Percentiles rank a stretch among this genome's conserved stretches.
Conservation (phyloP, 2,113 vertebrate genomes). For the Microtus pennsylvanicus region DNA sequence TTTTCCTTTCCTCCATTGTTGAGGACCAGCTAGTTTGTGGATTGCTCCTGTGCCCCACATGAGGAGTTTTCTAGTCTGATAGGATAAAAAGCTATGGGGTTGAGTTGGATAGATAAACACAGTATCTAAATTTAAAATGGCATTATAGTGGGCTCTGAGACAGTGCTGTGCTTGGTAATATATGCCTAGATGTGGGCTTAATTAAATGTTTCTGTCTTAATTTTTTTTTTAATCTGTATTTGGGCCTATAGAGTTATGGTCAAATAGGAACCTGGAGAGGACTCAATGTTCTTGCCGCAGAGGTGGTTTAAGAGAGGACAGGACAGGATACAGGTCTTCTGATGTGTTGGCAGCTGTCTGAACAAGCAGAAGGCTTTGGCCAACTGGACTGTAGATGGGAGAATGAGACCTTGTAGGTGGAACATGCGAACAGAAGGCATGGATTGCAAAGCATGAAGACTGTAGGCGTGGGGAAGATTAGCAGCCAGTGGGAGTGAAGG, state of each 20-base stretch:
- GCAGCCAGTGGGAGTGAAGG: too few species aligned
- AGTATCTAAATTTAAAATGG: constrained; percentile 3
- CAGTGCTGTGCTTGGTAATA: not conserved
- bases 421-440: not conserved
- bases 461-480: not conserved
- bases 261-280: not conserved
- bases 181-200: not conserved
- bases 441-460: not conserved
- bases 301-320: not conserved
- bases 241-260: not conserved
- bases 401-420: not conserved
- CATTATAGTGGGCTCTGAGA: not conserved
- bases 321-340: not conserved
- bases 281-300: not conserved
- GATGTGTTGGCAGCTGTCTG: not conserved
- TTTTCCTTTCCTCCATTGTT: constrained; percentile 40
- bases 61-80: not conserved
- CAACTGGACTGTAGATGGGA: not conserved
- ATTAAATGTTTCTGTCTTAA: not conserved
- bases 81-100: constrained; percentile 4
- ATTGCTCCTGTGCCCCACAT: not conserved
- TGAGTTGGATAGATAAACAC: constrained; percentile 36
- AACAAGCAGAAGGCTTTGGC: not conserved
- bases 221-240: not conserved
- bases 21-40: not conserved